A percentile compares a stretch with the other conserved stretches of the same genome.
These are phyloP conservation scores for Tupiocoris notatus DNA, from an alignment of 2,888 invertebrate genomes.

Conservation along the genomic window DNA sequence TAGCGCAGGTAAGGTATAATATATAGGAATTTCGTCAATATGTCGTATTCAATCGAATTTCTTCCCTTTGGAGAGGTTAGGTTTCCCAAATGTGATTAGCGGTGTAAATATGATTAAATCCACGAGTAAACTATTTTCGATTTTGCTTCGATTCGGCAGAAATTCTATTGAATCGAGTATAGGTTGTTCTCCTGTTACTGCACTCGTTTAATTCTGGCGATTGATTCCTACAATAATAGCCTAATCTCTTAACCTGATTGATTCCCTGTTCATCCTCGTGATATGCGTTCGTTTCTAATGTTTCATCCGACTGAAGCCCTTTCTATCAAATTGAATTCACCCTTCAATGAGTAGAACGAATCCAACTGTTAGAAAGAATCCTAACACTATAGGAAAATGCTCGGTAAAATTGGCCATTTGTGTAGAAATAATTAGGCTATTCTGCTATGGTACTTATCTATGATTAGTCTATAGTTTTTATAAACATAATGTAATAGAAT, in stretches of 20 bases:
- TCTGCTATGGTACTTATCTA: no score
- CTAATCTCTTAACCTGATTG: neutral
- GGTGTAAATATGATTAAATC: no score
- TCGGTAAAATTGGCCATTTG: no score
- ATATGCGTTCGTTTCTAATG: neutral
- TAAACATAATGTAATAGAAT: no score
- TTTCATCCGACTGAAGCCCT: neutral
- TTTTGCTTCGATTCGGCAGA: neutral
- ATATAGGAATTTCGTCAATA: neutral
- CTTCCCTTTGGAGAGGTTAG: neutral
- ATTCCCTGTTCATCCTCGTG: no score
- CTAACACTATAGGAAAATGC: no score
- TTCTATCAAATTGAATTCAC: neutral
- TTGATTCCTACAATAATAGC: neutral
- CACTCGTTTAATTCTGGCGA: no score
- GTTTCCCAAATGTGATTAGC: neutral
- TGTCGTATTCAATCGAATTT: neutral
- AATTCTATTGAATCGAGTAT: neutral
- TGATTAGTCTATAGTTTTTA: no score
- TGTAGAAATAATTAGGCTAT: no score
- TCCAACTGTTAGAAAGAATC: no score
- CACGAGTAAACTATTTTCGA: no score
- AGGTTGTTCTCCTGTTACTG: neutral
- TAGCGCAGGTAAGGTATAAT: constrained; percentile 3
- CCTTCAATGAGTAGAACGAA: no score